Conservation (phyloP, 1,140 invertebrate species). For the Drosophila lini region DNA sequence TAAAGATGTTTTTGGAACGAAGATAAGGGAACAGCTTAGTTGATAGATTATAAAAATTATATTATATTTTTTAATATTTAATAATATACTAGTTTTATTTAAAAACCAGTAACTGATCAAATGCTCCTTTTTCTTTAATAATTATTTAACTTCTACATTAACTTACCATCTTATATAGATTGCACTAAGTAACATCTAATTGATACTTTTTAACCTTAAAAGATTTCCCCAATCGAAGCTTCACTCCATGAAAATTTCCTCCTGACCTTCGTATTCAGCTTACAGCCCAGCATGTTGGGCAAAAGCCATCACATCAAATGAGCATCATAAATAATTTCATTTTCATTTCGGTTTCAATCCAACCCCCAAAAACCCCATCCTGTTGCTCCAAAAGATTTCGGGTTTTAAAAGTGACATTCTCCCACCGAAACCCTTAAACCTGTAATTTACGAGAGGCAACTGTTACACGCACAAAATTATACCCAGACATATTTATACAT, state of each 20-base stretch:
- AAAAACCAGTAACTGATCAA: too few relatives aligned
- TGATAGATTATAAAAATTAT: too few relatives aligned
- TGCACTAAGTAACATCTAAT: neutral
- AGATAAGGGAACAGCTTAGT: too few relatives aligned
- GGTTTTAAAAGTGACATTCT: conserved; percentile 49
- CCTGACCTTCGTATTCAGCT: conserved; percentile 6
- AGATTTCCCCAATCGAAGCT: neutral
- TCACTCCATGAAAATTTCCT: conserved; percentile 1
- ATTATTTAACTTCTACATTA: too few relatives aligned
- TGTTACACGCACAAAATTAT: conserved; percentile 53
- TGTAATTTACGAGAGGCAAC: conserved; percentile 66
- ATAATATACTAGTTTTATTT: too few relatives aligned
- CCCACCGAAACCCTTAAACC: conserved; percentile 20
- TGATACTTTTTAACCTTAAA: neutral
- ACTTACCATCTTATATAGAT: neutral
- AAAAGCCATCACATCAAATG: conserved; percentile 73
- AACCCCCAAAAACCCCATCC: conserved; percentile 29
- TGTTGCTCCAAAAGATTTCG: conserved; percentile 30
- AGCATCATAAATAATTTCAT: conserved; percentile 75
- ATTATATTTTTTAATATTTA: too few relatives aligned
- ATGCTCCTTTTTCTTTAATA: too few relatives aligned
- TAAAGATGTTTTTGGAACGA: neutral
- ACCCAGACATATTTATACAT: neutral
- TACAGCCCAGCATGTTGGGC: conserved; percentile 22
- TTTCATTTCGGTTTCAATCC: conserved; percentile 63